phyloP scores from a whole-genome alignment of 2,113 vertebrate genomes.

The Cervus canadensis region DNA sequence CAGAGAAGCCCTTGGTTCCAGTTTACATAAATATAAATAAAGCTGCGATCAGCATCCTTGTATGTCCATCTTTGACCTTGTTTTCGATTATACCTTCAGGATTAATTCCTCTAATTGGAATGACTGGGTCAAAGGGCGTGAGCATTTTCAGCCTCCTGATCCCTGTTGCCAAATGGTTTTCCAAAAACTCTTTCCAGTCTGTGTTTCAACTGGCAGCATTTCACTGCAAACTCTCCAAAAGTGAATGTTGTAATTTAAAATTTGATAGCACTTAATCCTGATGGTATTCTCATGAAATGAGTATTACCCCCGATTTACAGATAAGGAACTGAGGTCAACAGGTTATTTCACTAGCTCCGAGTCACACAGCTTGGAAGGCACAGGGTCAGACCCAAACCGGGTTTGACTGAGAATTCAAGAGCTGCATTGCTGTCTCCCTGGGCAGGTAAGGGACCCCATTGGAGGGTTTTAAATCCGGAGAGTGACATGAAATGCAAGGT shows the following conservation, averaged over 20 bases:
- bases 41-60: background rate
- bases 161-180: background rate
- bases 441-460: background rate
- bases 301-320: background rate
- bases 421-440: rapidly evolving
- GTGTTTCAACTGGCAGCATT: background rate
- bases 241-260: background rate
- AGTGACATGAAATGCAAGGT: background rate
- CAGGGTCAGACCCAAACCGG: background rate
- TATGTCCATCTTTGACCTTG: background rate
- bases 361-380: background rate
- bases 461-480: background rate
- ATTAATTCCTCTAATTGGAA: background rate
- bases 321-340: background rate
- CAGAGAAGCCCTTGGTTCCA: background rate
- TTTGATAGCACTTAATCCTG: background rate
- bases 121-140: background rate
- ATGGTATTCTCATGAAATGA: background rate
- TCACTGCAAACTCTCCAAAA: background rate
- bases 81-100: background rate
- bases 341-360: background rate
- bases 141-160: background rate
- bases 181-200: background rate
- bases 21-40: background rate
- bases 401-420: background rate